phyloP scores from a whole-genome alignment of 2,113 vertebrate genomes.

The Corapipo altera region DNA sequence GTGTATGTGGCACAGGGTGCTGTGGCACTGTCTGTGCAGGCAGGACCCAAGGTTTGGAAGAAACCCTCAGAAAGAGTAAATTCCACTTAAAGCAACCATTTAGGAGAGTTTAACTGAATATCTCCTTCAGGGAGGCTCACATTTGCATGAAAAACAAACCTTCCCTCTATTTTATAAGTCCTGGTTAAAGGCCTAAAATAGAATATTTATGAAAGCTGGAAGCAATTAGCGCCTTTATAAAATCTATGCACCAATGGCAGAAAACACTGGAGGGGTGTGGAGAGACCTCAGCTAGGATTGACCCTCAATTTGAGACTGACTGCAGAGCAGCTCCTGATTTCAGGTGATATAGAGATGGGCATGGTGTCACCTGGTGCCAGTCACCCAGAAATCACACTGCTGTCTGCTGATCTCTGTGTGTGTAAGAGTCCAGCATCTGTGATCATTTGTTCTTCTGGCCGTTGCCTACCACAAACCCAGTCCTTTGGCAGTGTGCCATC shows the following conservation, averaged over 20 bases:
- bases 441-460: neutral
- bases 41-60: neutral
- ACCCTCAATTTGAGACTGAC: neutral
- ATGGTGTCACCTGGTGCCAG: accelerated
- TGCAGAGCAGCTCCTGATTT: neutral
- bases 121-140: slow-evolving; percentile 28
- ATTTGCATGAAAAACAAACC: slow-evolving; percentile 65
- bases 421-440: neutral
- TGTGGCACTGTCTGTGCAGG: neutral
- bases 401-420: neutral
- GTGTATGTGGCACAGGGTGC: accelerated
- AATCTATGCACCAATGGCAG: neutral
- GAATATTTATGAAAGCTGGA: slow-evolving; percentile 61
- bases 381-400: neutral
- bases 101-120: slow-evolving; percentile 46
- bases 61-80: slow-evolving; percentile 37
- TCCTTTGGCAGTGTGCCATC: accelerated
- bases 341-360: neutral
- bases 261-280: neutral
- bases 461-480: accelerated
- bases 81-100: slow-evolving; percentile 20
- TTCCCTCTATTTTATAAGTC: slow-evolving; percentile 46
- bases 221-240: slow-evolving; percentile 55
- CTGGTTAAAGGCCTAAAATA: slow-evolving; percentile 51
- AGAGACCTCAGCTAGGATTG: neutral